Conservation (phyloP, 2,113 vertebrate genomes). For the Smithornis capensis region DNA sequence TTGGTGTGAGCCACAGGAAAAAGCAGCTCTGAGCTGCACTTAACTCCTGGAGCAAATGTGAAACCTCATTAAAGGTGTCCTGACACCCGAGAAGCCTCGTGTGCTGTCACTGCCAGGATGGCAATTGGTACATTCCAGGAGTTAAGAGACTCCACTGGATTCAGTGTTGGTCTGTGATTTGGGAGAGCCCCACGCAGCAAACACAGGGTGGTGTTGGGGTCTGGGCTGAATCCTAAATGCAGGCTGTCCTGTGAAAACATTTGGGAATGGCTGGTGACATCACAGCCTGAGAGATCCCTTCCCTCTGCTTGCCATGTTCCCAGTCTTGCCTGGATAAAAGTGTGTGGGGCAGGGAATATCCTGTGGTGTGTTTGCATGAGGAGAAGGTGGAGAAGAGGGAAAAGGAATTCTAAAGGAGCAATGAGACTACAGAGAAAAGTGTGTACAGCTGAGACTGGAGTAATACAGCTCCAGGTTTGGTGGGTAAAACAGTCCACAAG, state of each 20-base stretch:
- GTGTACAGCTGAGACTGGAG: not conserved
- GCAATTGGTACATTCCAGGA: not conserved
- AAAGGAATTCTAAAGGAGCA: not conserved
- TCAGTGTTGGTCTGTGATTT: not conserved
- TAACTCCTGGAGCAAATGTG: fast-evolving
- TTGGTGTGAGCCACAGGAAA: not conserved
- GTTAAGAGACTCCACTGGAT: not conserved
- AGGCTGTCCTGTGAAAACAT: too few relatives aligned
- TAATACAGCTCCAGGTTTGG: not conserved
- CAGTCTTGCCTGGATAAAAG: not conserved
- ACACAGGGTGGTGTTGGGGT: not conserved
- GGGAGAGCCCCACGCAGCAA: not conserved
- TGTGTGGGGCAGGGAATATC: not conserved
- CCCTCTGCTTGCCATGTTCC: fast-evolving
- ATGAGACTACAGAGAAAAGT: not conserved
- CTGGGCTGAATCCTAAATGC: not conserved
- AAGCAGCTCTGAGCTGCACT: not conserved
- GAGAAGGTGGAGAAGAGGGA: not conserved
- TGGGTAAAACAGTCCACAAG: not conserved
- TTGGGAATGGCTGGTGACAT: not conserved
- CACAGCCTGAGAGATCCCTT: not conserved
- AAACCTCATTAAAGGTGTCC: not conserved
- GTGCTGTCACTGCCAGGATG: fast-evolving
- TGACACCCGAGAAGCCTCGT: fast-evolving
- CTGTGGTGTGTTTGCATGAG: fast-evolving